phyloP scores from a whole-genome alignment of 1,140 invertebrate species.

The Macrobrachium nipponense region DNA sequence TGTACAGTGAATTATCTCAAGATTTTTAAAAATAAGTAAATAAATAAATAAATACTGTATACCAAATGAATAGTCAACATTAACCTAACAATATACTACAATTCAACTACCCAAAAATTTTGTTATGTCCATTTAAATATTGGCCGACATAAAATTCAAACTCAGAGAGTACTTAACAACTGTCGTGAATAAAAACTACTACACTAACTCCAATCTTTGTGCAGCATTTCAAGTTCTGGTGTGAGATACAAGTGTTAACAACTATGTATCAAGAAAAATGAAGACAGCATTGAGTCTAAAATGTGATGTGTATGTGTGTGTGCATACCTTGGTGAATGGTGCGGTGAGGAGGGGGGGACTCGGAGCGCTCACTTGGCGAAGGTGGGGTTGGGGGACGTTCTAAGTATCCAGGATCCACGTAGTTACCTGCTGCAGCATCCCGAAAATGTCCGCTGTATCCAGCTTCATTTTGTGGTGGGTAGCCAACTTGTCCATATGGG shows the following conservation, averaged over 20 bases:
- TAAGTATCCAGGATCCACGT: conserved; percentile 67
- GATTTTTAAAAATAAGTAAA: no score
- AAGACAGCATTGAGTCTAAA: background rate
- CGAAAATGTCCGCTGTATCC: conserved; percentile 63
- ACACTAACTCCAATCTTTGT: background rate
- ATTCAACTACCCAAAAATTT: no score
- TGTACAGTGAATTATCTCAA: no score
- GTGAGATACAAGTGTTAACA: conserved; percentile 12
- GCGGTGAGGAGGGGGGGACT: conserved; percentile 74
- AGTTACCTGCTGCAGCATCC: conserved; percentile 50
- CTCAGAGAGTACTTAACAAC: background rate
- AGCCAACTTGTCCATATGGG: conserved; percentile 66
- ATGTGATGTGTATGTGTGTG: background rate
- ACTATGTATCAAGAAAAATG: background rate
- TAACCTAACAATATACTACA: no score
- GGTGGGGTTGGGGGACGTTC: conserved; percentile 74
- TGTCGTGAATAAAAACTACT: background rate
- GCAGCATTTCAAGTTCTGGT: background rate
- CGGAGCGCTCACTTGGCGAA: conserved; percentile 74
- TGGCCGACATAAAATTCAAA: no score
- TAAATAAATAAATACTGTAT: no score
- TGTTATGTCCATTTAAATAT: no score
- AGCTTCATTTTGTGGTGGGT: conserved; percentile 40
- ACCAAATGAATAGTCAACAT: no score
- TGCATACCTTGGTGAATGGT: conserved; percentile 65